Conservation (phyloP, 2,888 invertebrate genomes). For the Cyrtodaria siliqua region DNA sequence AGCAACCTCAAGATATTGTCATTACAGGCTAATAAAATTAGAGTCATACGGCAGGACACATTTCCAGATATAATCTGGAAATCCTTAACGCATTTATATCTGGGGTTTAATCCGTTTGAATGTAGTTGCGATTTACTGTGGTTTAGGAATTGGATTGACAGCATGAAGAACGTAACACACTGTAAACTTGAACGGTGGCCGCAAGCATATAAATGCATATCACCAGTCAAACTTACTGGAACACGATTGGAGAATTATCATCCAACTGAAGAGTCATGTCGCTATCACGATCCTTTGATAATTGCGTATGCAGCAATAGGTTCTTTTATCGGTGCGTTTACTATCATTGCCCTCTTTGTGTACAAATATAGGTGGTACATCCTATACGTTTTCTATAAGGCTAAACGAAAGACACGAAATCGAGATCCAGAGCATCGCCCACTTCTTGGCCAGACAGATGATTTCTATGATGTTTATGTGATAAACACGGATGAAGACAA, state of each 20-base stretch:
- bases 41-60: background rate
- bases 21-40: background rate
- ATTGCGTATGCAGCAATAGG: background rate
- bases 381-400: conserved; percentile 20
- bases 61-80: background rate
- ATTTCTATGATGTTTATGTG: conserved; percentile 25
- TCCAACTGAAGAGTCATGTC: conserved; percentile 26
- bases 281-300: background rate
- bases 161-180: background rate
- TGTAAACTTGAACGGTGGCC: conserved; percentile 31
- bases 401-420: background rate
- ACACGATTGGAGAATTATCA: conserved; percentile 9
- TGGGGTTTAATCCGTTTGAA: conserved; percentile 42
- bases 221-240: background rate
- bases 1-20: no score
- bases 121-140: conserved; percentile 47
- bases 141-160: conserved; percentile 45
- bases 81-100: conserved; percentile 6
- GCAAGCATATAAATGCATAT: conserved; percentile 12
- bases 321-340: background rate
- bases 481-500: conserved; percentile 21
- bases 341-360: background rate
- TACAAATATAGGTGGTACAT: conserved; percentile 43
- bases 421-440: conserved; percentile 10
- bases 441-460: conserved; percentile 7